Evolutionary conservation across 2,888 invertebrate genomes (phyloP), one percentile per base, ranked within the genome.

Genomic region (Mamestra brassicae): DNA sequence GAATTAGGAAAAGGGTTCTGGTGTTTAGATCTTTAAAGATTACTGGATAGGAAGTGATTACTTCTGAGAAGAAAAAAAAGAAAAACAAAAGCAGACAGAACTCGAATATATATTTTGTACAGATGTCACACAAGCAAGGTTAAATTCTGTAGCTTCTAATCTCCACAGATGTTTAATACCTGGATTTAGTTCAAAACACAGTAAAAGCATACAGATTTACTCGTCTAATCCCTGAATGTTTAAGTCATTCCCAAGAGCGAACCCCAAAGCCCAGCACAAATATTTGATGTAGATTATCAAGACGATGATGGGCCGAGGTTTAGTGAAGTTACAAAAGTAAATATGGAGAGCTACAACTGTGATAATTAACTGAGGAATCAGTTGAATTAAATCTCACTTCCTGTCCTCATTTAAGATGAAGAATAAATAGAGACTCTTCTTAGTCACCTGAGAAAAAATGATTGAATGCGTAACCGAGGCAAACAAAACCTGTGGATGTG

Each of bases 371-470:
- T 73, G 36, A 71, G 63, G 47, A 50, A 58, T 65, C 63, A 66
- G 45, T 71, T 45, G 58, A 71, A 81, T 72, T 67, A 80, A 71
- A 60, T 38, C 36, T 17, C 10, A 83, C 76, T 81, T 85, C 78
- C 83, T 83, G 81, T 67, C 8, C 66, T 61, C 60, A 64, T 76
- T 78, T 58, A 68, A 54, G 64, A 71, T 45, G 58, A 75, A 78
- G 62, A 71, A 73, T 50, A 72, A 65, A 13, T 38, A 67, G 34
- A 64, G 52, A 74, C 65, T 52, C 26, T 52, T 58, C 26, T 80
- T 80, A 85, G 78, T 86, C 81, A 84, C 65, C 66, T 63, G 63
- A 81, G 74, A 81, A 83, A 26, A 67, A 81, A 75, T 70, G 10
- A 80, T 76, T 60, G 26, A 78, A 77, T 84, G 74, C 83, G 85